A percentile compares a stretch with the other conserved stretches of the same genome.
These are phyloP conservation scores for Argopecten irradians DNA, from an alignment of 1,140 invertebrate species.

Conservation along the genomic window DNA sequence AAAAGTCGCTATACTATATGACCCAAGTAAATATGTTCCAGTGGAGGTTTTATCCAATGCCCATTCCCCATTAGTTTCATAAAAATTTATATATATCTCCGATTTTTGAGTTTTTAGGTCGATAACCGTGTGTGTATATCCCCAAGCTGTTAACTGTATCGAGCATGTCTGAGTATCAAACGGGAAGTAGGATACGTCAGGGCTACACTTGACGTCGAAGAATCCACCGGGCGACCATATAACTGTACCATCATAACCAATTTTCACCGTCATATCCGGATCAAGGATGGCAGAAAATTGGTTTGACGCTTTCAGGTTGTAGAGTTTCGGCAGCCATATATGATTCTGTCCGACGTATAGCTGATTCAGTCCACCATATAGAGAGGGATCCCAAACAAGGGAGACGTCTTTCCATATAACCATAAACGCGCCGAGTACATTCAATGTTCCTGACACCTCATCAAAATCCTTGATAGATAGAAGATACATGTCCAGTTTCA, in stretches of 20 bases:
- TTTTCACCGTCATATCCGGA: background rate
- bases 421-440: background rate
- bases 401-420: conserved; percentile 29
- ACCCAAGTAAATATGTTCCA: background rate
- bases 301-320: background rate
- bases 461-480: conserved; percentile 33
- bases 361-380: background rate
- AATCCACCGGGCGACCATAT: conserved; percentile 50
- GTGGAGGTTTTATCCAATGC: background rate
- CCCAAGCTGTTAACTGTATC: conserved; percentile 71
- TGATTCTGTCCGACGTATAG: background rate
- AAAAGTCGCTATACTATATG: background rate
- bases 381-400: conserved; percentile 29
- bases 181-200: conserved; percentile 87
- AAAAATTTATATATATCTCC: background rate
- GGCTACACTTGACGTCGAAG: conserved; percentile 88
- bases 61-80: conserved; percentile 40
- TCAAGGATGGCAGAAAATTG: background rate
- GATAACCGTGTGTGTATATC: conserved; percentile 47
- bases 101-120: background rate
- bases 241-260: conserved; percentile 34
- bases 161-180: conserved; percentile 84
- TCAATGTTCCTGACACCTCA: conserved; percentile 31
- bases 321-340: conserved; percentile 39
- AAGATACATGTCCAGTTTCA: background rate